Percentiles rank a stretch among this genome's conserved stretches.
Conservation (phyloP, 2,888 invertebrate genomes). For the Polylopha cassiicola region DNA sequence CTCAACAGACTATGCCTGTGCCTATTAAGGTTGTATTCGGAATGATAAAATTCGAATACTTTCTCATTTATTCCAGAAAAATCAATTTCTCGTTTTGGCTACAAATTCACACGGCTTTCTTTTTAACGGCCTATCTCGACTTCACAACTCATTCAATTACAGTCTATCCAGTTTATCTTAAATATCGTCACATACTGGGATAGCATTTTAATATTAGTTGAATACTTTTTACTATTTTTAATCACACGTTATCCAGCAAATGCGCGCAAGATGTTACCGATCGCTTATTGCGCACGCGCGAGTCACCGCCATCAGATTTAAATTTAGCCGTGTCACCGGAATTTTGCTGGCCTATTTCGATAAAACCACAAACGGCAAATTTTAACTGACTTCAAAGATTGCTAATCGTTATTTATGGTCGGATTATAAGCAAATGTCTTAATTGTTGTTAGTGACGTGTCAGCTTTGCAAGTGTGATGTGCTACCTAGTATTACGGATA, state of each 20-base stretch:
- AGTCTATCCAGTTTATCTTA: too few species aligned
- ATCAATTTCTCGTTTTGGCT: too few species aligned
- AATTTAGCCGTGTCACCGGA: conserved; percentile 64
- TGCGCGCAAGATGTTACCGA: conserved; percentile 8
- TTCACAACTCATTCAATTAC: too few species aligned
- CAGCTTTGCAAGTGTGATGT: conserved; percentile 14
- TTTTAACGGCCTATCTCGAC: too few species aligned
- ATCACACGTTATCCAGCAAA: conserved; percentile 4
- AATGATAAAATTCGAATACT: too few species aligned
- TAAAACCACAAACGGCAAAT: conserved; percentile 48
- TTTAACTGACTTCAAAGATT: conserved; percentile 33
- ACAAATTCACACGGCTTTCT: too few species aligned
- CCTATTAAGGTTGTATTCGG: too few species aligned
- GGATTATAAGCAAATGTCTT: conserved; percentile 13
- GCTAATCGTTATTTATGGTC: conserved; percentile 19
- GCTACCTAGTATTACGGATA: conserved; percentile 31
- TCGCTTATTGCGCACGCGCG: conserved; percentile 56
- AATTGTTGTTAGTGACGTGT: conserved; percentile 8
- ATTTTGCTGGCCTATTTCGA: conserved; percentile 65
- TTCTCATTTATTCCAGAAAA: too few species aligned
- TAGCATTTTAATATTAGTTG: too few species aligned
- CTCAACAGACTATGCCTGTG: too few species aligned
- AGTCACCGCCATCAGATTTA: conserved; percentile 57
- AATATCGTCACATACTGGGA: too few species aligned
- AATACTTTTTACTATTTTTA: conserved; percentile 11